Percentiles rank a stretch among this genome's conserved stretches.
phyloP scores from a whole-genome alignment of 2,113 vertebrate species.

The Hystrix cristata region DNA sequence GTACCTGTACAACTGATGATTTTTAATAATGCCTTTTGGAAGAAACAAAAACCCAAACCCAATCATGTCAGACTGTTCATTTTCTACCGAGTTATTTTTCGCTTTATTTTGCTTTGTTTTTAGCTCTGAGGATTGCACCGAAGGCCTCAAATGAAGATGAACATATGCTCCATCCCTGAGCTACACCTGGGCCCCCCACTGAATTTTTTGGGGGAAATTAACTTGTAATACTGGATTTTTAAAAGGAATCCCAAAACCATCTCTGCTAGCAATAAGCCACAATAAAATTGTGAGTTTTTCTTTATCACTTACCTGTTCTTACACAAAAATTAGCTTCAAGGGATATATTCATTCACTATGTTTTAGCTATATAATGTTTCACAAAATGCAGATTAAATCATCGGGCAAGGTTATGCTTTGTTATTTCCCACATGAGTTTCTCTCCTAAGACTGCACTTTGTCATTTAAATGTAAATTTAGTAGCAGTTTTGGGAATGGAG shows the following conservation, averaged over 20 bases:
- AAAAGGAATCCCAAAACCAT: constrained; percentile 32
- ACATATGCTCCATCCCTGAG: neutral
- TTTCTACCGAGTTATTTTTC: neutral
- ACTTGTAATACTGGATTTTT: constrained; percentile 58
- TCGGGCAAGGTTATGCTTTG: neutral
- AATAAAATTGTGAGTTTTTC: neutral
- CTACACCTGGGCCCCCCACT: neutral
- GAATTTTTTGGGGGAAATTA: constrained; percentile 1
- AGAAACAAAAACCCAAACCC: neutral
- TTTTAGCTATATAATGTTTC: constrained; percentile 47
- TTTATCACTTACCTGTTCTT: constrained; percentile 5
- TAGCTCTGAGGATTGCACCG: neutral
- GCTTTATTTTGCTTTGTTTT: neutral
- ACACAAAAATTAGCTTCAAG: constrained; percentile 61
- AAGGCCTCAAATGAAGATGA: neutral
- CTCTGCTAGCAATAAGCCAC: neutral
- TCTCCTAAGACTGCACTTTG: constrained; percentile 49
- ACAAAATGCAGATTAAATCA: constrained; percentile 42
- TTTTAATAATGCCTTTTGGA: constrained; percentile 56
- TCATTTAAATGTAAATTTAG: constrained; percentile 36
- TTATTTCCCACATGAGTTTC: constrained; percentile 53
- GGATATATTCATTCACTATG: neutral
- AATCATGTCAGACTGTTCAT: constrained; percentile 7
- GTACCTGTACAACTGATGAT: neutral
- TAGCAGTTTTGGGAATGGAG: constrained; percentile 35